Evolutionary conservation across 2,113 vertebrate genomes (phyloP).

Genomic region (Pollachius pollachius): DNA sequence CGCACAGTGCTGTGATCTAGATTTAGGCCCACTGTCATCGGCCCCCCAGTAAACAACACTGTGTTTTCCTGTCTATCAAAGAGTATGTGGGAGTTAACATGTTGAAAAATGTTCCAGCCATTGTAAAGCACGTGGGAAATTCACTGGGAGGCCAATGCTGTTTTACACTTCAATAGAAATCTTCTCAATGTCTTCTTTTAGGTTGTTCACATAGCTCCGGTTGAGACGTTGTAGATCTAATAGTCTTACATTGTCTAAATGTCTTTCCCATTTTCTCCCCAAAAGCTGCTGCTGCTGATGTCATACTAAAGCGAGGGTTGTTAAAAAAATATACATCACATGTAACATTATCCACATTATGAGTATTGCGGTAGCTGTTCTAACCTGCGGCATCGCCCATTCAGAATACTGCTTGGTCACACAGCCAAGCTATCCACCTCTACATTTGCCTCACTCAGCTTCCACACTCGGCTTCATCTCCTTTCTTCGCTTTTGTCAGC

Average conservation of each 20-base stretch:
- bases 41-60: not conserved
- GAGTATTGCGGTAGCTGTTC: not conserved
- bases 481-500: not conserved
- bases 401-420: slow-evolving; percentile 46
- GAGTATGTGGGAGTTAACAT: not conserved
- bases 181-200: not conserved
- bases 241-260: slow-evolving; percentile 9
- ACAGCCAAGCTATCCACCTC: slow-evolving; percentile 35
- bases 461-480: slow-evolving; percentile 3
- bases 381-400: slow-evolving; percentile 43
- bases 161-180: slow-evolving; percentile 2
- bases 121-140: not conserved
- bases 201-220: slow-evolving; percentile 14
- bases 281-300: not conserved
- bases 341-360: too few relatives aligned
- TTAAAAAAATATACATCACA: too few relatives aligned
- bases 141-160: slow-evolving; percentile 3
- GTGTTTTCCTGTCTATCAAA: slow-evolving; percentile 22
- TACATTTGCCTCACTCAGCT: slow-evolving; percentile 28
- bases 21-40: slow-evolving; percentile 9
- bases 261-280: slow-evolving; percentile 14
- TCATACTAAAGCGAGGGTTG: too few relatives aligned
- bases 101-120: not conserved
- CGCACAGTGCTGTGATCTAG: slow-evolving; percentile 36
- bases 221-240: slow-evolving; percentile 35